Evolutionary conservation across 2,888 invertebrate genomes (phyloP), one percentile per base, ranked within the genome.

Genomic region (Agrotis exclamationis): DNA sequence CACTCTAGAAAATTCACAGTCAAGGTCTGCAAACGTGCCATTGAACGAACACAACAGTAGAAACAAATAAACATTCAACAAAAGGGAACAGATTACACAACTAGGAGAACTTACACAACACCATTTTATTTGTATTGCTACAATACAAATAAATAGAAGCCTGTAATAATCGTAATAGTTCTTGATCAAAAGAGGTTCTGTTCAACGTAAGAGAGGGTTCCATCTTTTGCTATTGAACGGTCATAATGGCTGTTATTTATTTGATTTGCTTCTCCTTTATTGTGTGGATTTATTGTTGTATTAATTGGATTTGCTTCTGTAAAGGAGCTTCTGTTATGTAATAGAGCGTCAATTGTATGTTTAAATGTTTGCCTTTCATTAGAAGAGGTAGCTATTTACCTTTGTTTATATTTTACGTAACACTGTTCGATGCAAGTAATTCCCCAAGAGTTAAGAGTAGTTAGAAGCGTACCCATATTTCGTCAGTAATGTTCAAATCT

Each of bases 101-200:
- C 48, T 20, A 45, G 54, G n/a, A 24, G 18, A 44, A 24, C 67
- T 50, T 50, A 59, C 28, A 54, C 33, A 56, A 24, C 1, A 3
- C 66, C 22, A 60, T 56, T 74, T 1, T 56, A 69, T 22, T 56
- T 74, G 1, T 56, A 69, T 22, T 22, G 20, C 13, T 57, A 24
- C 39, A 28, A 69, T 51, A 50, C 48, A 44, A 48, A 47, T 51
- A 51, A 54, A 13, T 18, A n/a, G 13, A 47, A 73, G 14, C 22
- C 28, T 39, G 11, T 39, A 56, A 60, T 68, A 24, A 76, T 76
- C 22, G 28, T 48, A 18, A 28, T 47, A 45, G 63, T 63, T 58
- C 44, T 3, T 1, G 13, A 18, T 76, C 14, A 33, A 56, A 33
- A 76, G 6, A n/a, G 14, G 2, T 53, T 13, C 24, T 24, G 62